Percentiles rank a stretch among this genome's conserved stretches.
Conservation (phyloP, 2,888 invertebrate genomes). For the Brassicogethes aeneus region DNA sequence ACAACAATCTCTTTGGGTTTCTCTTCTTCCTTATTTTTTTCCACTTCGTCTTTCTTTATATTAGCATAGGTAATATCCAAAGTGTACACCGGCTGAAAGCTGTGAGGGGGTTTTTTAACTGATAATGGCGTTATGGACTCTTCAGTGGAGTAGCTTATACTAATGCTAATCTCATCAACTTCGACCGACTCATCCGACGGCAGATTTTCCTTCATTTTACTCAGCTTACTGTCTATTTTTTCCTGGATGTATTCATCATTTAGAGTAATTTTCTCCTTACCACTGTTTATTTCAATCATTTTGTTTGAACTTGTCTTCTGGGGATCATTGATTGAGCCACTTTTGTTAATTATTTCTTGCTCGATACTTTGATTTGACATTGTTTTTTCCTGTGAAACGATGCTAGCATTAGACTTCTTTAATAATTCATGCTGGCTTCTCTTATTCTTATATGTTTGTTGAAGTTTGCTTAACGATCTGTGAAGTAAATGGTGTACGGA, state of each 20-base stretch:
- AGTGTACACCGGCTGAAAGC: background rate
- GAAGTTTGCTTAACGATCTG: background rate
- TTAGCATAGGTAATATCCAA: background rate
- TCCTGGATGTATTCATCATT: background rate
- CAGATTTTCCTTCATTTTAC: background rate
- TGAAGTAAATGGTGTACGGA: background rate
- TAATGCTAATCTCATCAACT: constrained; percentile 12
- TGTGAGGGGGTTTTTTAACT: too few relatives aligned
- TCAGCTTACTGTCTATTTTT: background rate
- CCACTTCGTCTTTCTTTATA: background rate
- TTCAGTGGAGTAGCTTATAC: constrained; percentile 12
- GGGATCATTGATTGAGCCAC: background rate
- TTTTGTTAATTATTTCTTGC: background rate
- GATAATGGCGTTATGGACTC: constrained; percentile 2
- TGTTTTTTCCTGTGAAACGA: background rate
- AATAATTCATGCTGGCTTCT: too few relatives aligned
- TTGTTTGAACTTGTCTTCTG: background rate
- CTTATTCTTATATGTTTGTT: background rate
- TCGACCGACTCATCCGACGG: background rate
- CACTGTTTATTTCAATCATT: background rate
- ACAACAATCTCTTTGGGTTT: background rate
- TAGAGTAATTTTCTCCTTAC: too few relatives aligned
- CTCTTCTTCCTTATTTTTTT: background rate
- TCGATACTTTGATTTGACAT: background rate
- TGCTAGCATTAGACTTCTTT: too few relatives aligned